Base-by-base conservation (phyloP, 2,113 vertebrate species). In the Platichthys stellatus region DNA sequence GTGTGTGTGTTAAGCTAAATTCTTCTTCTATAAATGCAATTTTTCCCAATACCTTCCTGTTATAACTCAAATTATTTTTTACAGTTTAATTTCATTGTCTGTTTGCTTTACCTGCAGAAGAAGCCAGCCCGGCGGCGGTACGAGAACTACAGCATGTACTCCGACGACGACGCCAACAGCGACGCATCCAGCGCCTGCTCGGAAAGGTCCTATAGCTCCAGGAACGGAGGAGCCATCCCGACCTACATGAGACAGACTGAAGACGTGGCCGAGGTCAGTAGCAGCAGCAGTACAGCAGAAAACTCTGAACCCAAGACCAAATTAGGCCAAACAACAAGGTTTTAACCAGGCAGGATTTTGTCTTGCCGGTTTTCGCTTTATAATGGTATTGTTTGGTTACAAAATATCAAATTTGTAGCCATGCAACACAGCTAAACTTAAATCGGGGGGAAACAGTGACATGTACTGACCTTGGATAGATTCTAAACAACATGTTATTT, bases 221-320 rank as follows among this genome's bases (percentile, higher is more conserved):
- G 97, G 49, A 99, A 99, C 0, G 98, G 98, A 21, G 97, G 96
- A 4, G 90, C 90, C 74, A 97, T 98, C 61, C 97, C 98, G 0
- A 98, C 97, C 0, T 99, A 99, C 66, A 98, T 98, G 97, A 94
- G 97, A 13, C 97, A 99, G 90, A 98, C 97, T 0, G 98, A 99
- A 82, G 97, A 99, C 0, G 97, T 99, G 72, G 97, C 98, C 0
- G 98, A 99, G 90, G 92, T 93, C 14, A 24, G 86, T 0, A 1
- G 3, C 40, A 43, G 21, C 47, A 65, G 14, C 23, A 35, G 2
- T 11, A 49, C 45, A 26, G 3, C 47, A 24, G 20, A 24, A 18
- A n/a, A 53, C 6, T 20, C 31, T 31, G 31, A 31, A 31, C 31
- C 31, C 6, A 5, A 31, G 28, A 4, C 2, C 7, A n/a, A 20